phyloP scores from a whole-genome alignment of 1,140 invertebrate species.

The Drosophila tani region DNA sequence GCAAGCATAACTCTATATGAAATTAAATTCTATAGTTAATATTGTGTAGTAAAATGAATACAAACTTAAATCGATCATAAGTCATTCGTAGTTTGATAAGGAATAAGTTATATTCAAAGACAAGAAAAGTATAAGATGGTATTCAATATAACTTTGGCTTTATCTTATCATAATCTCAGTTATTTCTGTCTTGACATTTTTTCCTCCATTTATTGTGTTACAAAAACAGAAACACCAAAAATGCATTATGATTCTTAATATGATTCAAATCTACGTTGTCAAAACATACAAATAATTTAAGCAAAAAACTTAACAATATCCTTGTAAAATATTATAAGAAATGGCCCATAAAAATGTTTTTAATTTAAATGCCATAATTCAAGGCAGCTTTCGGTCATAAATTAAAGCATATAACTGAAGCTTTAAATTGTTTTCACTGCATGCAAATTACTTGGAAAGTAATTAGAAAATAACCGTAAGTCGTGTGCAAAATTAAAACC shows the following conservation, averaged over 20 bases:
- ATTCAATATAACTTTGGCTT: not conserved
- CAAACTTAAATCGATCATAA: not conserved
- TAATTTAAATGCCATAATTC: not conserved
- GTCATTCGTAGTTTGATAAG: not conserved
- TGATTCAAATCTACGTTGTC: not conserved
- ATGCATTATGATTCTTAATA: not conserved
- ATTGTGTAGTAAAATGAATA: not conserved
- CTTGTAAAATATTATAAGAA: not conserved
- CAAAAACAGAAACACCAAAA: not conserved
- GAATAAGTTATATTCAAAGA: not conserved
- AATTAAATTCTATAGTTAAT: not conserved
- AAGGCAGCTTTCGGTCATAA: not conserved
- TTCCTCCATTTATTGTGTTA: no score
- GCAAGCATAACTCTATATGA: not conserved
- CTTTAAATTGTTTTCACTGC: slow-evolving; percentile 2
- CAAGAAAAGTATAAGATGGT: not conserved
- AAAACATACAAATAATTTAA: not conserved
- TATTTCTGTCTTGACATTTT: not conserved
- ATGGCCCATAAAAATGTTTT: not conserved
- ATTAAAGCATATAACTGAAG: not conserved
- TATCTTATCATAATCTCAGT: not conserved
- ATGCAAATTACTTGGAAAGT: slow-evolving; percentile 48
- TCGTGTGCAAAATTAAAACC: slow-evolving; percentile 46
- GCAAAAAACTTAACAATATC: slow-evolving; percentile 4
- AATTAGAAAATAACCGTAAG: slow-evolving; percentile 72